These are phyloP conservation scores for Belonocnema kinseyi DNA, from an alignment of 1,140 invertebrate genomes.

Conservation along the genomic window DNA sequence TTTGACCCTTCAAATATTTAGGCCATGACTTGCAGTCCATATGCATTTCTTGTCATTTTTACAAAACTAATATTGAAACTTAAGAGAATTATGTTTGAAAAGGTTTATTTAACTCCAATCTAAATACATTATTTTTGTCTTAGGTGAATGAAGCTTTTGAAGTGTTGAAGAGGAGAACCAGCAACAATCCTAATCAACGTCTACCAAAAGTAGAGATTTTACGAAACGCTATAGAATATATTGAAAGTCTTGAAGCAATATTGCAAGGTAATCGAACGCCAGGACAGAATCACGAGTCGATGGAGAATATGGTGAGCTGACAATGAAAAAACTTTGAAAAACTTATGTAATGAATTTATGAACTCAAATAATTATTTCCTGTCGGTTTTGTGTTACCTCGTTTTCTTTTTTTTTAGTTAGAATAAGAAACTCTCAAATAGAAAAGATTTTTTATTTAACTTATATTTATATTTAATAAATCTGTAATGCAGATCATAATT, in stretches of 20 bases:
- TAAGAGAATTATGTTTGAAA: not conserved
- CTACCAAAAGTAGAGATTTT: slow-evolving; percentile 98
- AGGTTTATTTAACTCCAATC: not conserved
- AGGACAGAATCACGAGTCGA: slow-evolving; percentile 60
- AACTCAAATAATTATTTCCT: too few species aligned
- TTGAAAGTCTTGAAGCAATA: slow-evolving; percentile 94
- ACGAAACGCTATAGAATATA: slow-evolving; percentile 97
- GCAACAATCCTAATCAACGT: slow-evolving; percentile 95
- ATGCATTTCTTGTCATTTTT: too few species aligned
- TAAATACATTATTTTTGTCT: slow-evolving; percentile 48
- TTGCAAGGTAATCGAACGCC: slow-evolving; percentile 78
- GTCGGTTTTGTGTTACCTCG: too few species aligned
- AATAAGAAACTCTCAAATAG: too few species aligned
- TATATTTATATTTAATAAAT: too few species aligned
- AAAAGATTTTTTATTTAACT: too few species aligned
- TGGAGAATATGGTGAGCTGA: slow-evolving; percentile 64
- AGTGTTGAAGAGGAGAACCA: slow-evolving; percentile 92
- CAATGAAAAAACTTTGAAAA: slow-evolving; percentile 34
- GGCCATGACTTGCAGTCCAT: too few species aligned
- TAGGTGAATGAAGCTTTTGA: slow-evolving; percentile 99
- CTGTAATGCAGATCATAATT: too few species aligned
- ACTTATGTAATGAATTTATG: not conserved
- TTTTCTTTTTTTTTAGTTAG: too few species aligned
- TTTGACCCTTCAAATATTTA: too few species aligned
- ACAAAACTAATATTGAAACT: too few species aligned